These are phyloP conservation scores for Lerema accius DNA, from an alignment of 1,140 invertebrate genomes.

Conservation along the genomic window DNA sequence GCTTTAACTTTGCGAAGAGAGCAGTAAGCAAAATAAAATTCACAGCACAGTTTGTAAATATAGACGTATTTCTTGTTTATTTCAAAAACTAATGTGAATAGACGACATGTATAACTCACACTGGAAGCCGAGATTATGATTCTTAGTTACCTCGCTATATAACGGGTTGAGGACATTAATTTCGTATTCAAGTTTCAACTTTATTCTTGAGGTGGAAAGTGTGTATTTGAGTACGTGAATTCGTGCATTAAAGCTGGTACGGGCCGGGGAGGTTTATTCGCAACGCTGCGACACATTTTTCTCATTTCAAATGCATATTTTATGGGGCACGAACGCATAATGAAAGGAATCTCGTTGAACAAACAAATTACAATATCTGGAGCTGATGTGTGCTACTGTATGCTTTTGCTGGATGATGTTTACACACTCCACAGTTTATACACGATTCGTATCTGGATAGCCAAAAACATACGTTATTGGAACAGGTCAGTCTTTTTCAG, in stretches of 20 bases:
- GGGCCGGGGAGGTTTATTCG: constrained; percentile 30
- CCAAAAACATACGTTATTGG: no score
- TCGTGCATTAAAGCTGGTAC: constrained; percentile 33
- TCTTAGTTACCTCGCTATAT: constrained; percentile 40
- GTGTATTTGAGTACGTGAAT: constrained; percentile 26
- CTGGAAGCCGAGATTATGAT: constrained; percentile 72
- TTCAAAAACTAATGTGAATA: constrained; percentile 72
- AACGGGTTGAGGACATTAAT: constrained; percentile 28
- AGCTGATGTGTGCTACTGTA: constrained; percentile 13
- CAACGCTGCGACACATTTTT: constrained; percentile 76
- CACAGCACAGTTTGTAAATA: constrained; percentile 22
- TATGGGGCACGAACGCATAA: constrained; percentile 71
- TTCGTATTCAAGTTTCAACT: constrained; percentile 37
- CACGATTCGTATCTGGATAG: no score
- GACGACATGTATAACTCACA: constrained; percentile 68
- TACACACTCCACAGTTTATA: not conserved
- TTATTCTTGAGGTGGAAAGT: constrained; percentile 35
- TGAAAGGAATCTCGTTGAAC: constrained; percentile 66
- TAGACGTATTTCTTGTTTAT: constrained; percentile 59
- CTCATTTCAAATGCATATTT: constrained; percentile 79
- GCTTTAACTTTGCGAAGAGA: constrained; percentile 27
- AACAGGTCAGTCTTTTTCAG: no score
- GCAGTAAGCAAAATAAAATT: constrained; percentile 20
- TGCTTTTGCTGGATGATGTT: constrained; percentile 23
- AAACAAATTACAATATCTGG: constrained; percentile 66